These are phyloP conservation scores for Lipotes vexillifer DNA, from an alignment of 2,113 vertebrate species.

Conservation along the genomic window DNA sequence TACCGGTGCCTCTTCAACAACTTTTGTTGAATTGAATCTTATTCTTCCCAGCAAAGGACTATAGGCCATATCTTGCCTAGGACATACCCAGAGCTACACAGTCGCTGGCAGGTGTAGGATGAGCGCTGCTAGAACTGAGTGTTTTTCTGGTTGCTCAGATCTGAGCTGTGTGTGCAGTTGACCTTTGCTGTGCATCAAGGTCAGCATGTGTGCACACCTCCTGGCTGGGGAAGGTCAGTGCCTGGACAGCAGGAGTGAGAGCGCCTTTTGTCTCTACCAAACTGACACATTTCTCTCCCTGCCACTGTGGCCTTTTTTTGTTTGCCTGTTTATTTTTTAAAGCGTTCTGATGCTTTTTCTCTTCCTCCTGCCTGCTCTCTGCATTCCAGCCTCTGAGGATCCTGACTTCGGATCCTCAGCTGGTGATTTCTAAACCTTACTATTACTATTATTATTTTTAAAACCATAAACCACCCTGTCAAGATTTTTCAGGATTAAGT, in stretches of 20 bases:
- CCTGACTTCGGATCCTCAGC: not conserved
- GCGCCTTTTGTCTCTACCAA: not conserved
- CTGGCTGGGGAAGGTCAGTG: not conserved
- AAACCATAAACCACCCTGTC: not conserved
- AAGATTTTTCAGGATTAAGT: not conserved
- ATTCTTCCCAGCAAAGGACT: not conserved
- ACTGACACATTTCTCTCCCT: not conserved
- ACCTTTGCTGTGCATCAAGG: not conserved
- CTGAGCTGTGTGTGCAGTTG: not conserved
- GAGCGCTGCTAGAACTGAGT: not conserved
- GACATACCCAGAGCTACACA: not conserved
- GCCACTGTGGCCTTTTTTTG: not conserved
- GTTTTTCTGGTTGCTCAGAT: not conserved
- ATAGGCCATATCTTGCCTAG: not conserved
- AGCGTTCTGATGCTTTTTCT: not conserved
- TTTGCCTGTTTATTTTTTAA: not conserved
- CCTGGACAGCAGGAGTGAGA: not conserved
- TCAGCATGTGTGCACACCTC: not conserved
- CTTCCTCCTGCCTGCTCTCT: not conserved
- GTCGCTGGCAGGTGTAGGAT: not conserved
- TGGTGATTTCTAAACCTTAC: not conserved
- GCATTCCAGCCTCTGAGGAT: not conserved
- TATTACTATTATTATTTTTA: not conserved
- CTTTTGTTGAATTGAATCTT: not conserved
- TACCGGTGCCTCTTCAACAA: not conserved